A percentile compares a stretch with the other conserved stretches of the same genome.
Evolutionary conservation across 2,797 vertebrate species (phyloP).

Genomic region (Lagorchestes hirsutus): DNA sequence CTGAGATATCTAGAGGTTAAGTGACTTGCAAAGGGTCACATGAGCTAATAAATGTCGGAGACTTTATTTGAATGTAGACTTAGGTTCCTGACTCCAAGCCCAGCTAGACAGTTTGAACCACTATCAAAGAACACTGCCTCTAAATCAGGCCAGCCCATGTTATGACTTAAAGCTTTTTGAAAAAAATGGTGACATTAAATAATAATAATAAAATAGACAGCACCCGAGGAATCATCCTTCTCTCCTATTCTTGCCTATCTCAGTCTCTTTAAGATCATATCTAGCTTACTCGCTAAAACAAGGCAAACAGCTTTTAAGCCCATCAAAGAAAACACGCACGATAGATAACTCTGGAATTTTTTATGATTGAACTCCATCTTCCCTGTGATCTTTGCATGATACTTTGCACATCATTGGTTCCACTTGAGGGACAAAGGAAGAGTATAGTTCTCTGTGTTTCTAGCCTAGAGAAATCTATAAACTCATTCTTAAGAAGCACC

Average conservation of each 20-base stretch:
- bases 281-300: background rate
- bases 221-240: background rate
- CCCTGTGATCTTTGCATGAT: constrained; percentile 46
- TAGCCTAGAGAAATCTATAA: constrained; percentile 50
- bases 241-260: background rate
- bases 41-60: background rate
- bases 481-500: constrained; percentile 66
- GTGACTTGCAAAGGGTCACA: background rate
- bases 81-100: background rate
- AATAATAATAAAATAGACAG: background rate
- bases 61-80: background rate
- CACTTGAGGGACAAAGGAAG: constrained; percentile 42
- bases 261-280: background rate
- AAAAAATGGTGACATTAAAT: background rate
- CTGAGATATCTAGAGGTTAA: background rate
- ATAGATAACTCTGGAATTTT: constrained; percentile 38
- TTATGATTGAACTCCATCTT: constrained; percentile 32
- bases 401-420: constrained; percentile 63
- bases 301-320: constrained; percentile 44
- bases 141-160: background rate
- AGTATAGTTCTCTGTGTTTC: constrained; percentile 57
- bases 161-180: background rate
- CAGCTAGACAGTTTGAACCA: background rate
- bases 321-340: constrained; percentile 7
- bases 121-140: background rate